Percentiles rank a stretch among this genome's conserved stretches.
phyloP scores from a whole-genome alignment of 1,140 invertebrate species.

The Cecropterus lyciades region DNA sequence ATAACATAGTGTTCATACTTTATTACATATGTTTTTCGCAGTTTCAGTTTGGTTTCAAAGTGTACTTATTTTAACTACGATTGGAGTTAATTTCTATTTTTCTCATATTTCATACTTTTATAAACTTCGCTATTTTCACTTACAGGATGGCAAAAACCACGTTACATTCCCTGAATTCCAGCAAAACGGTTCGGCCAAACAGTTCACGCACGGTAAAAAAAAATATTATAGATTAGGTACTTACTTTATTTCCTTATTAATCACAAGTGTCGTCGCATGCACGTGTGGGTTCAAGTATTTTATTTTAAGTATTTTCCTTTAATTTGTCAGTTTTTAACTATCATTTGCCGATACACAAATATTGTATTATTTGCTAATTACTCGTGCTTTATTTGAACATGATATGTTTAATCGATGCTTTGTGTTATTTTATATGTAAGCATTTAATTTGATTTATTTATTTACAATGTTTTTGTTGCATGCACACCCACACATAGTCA shows the following conservation, averaged over 20 bases:
- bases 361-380: constrained; percentile 1
- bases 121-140: constrained; percentile 43
- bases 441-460: constrained; percentile 13
- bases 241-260: constrained; percentile 78
- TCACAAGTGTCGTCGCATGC: constrained; percentile 82
- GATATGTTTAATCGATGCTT: background rate
- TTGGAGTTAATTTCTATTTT: too few relatives aligned
- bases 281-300: constrained; percentile 75
- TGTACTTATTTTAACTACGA: too few relatives aligned
- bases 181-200: constrained; percentile 93
- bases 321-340: constrained; percentile 23
- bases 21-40: too few relatives aligned
- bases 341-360: constrained; percentile 20
- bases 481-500: constrained; percentile 27
- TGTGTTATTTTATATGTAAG: background rate
- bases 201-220: constrained; percentile 93
- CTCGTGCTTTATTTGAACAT: background rate
- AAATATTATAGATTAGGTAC: constrained; percentile 86
- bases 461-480: constrained; percentile 20
- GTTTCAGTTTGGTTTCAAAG: too few relatives aligned
- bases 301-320: constrained; percentile 44
- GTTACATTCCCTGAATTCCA: constrained; percentile 94
- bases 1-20: too few relatives aligned
- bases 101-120: too few relatives aligned
- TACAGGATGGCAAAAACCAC: constrained; percentile 92